phyloP scores from a whole-genome alignment of 2,797 vertebrate genomes.

The Cirrhinus molitorella region DNA sequence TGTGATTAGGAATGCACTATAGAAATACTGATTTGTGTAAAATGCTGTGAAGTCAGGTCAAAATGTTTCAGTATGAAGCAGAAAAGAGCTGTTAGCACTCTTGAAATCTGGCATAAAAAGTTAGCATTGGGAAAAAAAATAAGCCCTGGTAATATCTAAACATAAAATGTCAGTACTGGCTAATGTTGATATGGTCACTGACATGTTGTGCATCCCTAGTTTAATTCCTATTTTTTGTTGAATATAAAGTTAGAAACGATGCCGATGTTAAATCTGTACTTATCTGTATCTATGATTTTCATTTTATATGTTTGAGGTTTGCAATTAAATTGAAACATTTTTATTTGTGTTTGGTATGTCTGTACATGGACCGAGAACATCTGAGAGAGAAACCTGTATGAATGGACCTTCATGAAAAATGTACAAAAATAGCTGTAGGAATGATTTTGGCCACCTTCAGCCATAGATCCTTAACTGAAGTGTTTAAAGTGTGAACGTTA shows the following conservation, averaged over 20 bases:
- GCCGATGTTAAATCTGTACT: conserved; percentile 84
- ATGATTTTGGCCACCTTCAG: background rate
- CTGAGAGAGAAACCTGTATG: background rate
- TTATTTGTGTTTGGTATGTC: conserved; percentile 74
- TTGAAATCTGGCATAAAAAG: background rate
- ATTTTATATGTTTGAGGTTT: conserved; percentile 89
- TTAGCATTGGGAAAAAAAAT: background rate
- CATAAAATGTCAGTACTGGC: background rate
- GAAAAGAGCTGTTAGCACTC: background rate
- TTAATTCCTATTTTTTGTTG: conserved; percentile 49
- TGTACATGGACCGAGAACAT: background rate
- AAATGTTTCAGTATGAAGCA: background rate
- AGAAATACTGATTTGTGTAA: conserved; percentile 6
- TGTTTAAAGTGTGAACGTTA: background rate
- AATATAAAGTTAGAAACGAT: conserved; percentile 68
- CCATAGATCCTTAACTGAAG: background rate
- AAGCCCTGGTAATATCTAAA: background rate
- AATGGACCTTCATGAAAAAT: background rate
- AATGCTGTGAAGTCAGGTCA: background rate
- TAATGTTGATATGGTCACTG: background rate
- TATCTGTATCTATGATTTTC: conserved; percentile 80
- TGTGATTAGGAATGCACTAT: conserved; percentile 67
- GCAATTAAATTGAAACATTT: conserved; percentile 91
- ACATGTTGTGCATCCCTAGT: conserved; percentile 42
- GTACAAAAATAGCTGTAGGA: background rate